Evolutionary conservation across 2,888 invertebrate species (phyloP).

Genomic region (Pterostichus madidus): DNA sequence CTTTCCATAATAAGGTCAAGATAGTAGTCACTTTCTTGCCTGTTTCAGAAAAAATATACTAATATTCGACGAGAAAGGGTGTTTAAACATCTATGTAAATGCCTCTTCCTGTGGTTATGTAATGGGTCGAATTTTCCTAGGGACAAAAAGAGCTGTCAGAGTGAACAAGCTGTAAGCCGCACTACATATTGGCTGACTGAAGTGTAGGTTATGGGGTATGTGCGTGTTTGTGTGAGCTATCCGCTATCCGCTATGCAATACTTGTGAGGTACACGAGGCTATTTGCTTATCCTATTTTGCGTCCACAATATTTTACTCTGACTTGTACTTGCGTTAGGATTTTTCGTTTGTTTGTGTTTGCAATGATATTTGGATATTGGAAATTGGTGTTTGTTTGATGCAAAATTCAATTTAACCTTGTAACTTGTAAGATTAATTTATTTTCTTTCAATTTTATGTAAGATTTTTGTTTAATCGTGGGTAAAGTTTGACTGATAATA

Average conservation of each 20-base stretch:
- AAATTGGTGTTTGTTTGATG: not conserved
- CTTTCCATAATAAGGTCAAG: no score
- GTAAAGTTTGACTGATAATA: no score
- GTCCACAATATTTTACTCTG: slow-evolving; percentile 18
- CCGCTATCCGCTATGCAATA: not conserved
- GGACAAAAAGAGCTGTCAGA: not conserved
- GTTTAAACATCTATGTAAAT: no score
- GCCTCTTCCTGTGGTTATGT: no score
- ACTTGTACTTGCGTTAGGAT: slow-evolving; percentile 1
- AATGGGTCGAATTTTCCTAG: not conserved
- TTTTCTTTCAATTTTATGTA: no score
- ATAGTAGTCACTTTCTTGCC: no score
- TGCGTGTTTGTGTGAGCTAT: not conserved
- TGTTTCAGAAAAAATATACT: no score
- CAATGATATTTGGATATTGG: not conserved
- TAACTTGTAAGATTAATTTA: not conserved
- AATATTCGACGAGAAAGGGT: no score
- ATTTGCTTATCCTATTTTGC: slow-evolving; percentile 38
- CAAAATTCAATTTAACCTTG: not conserved
- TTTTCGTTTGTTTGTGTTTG: not conserved
- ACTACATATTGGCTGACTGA: not conserved
- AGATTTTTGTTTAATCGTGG: no score
- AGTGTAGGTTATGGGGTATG: not conserved
- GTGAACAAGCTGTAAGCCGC: not conserved
- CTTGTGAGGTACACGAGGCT: not conserved